Evolutionary conservation across 2,888 invertebrate genomes (phyloP), one percentile per base, ranked within the genome.

Genomic region (Bhutanitis thaidina): DNA sequence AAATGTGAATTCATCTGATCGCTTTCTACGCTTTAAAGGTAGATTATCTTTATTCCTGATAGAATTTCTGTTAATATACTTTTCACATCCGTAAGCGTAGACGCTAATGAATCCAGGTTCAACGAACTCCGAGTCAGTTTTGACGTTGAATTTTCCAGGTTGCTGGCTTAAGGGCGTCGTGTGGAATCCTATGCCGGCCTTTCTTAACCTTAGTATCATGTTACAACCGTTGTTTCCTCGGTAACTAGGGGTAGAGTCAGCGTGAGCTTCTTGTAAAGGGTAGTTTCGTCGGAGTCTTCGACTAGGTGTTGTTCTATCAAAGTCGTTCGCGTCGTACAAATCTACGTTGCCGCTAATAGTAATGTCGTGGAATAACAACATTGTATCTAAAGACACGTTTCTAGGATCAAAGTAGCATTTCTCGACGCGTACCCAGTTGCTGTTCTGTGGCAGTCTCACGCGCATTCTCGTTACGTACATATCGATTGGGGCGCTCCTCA

Each of bases 81-180:
- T 92, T 64, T 94, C 93, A 65, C 96, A 96, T 0, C 95, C 95
- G 58, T 95, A 95, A 0, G 96, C 96, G 66, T 96, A 96, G 0
- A 96, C 95, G 38, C 95, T 95, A 30, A 95, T 94, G 64, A 96
- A 96, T 10, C 95, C 94, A 0, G 96, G 96, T 63, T 96, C 96
- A 0, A 95, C 91, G 65, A 96, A 96, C 70, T 95, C 95, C 0
- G 95, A 95, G 67, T 95, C 95, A 0, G 95, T 95, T 74, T 94
- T 92, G 1, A 94, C 93, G 61, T 93, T 92, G 74, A 94, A 93
- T 61, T 93, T 93, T 0, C 93, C 93, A 0, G 93, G 91, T 60
- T 92, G 92, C 29, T 93, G 91, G 39, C 92, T 91, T 20, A 94
- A 83, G 0, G 95, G 94, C 58, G 93, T 92, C 0, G 95, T 94